Percentiles rank a stretch among this genome's conserved stretches.
Conservation (phyloP, 2,888 invertebrate genomes). For the Drosophila planitibia region DNA sequence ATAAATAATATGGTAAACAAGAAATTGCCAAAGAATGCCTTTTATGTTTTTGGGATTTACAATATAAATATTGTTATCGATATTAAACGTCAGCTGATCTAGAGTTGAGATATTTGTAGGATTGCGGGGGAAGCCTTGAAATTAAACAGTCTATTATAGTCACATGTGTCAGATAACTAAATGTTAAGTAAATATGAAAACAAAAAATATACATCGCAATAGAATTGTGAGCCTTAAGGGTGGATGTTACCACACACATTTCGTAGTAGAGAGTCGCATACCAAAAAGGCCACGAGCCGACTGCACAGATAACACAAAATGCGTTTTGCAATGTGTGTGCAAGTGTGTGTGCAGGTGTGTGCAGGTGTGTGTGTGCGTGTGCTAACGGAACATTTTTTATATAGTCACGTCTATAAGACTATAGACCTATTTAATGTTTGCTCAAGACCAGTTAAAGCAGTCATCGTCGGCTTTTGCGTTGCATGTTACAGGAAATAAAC, state of each 20-base stretch:
- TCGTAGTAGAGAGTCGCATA: constrained; percentile 9
- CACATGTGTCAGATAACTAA: constrained; percentile 17
- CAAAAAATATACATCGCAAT: constrained; percentile 40
- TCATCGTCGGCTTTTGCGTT: constrained; percentile 55
- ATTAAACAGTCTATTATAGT: constrained; percentile 15
- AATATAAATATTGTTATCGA: constrained; percentile 32
- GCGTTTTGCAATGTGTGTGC: constrained; percentile 69
- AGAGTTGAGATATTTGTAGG: constrained; percentile 1
- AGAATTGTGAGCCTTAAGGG: constrained; percentile 33
- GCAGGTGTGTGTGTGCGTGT: constrained; percentile 3
- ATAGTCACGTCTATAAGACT: constrained; percentile 19
- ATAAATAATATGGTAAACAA: constrained; percentile 50
- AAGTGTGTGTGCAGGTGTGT: neutral
- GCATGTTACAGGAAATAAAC: constrained; percentile 77
- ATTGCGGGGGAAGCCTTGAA: constrained; percentile 17
- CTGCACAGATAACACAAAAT: constrained; percentile 63
- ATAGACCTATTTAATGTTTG: constrained; percentile 60
- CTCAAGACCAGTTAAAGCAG: constrained; percentile 37
- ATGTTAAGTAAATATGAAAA: constrained; percentile 28
- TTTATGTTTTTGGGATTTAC: constrained; percentile 27
- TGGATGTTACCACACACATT: constrained; percentile 49
- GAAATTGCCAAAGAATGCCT: constrained; percentile 34
- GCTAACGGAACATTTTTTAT: constrained; percentile 49
- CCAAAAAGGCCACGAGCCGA: neutral
- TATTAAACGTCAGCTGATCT: constrained; percentile 38